These are phyloP conservation scores for Calameuta pallipes DNA, from an alignment of 2,888 invertebrate species.

Conservation along the genomic window DNA sequence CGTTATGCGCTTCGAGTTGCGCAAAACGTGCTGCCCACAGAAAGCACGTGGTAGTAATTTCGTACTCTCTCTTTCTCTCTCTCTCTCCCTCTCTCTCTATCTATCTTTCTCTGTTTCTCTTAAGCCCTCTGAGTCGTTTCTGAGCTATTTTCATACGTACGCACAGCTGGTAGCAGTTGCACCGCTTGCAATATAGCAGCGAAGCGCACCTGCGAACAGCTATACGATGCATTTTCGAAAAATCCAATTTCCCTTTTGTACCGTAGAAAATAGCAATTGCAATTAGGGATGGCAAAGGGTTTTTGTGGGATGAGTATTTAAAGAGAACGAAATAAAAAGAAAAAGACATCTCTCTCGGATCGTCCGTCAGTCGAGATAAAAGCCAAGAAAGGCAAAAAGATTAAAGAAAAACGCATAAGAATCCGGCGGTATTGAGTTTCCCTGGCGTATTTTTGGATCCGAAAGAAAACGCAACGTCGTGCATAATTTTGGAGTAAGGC, in stretches of 20 bases:
- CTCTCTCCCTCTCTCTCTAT: no score
- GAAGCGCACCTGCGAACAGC: not conserved
- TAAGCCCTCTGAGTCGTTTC: not conserved
- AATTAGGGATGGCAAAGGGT: not conserved
- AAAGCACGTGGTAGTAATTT: not conserved
- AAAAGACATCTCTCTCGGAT: not conserved
- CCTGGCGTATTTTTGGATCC: not conserved
- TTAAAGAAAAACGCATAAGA: not conserved
- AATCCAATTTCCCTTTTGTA: not conserved
- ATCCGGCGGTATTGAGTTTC: not conserved
- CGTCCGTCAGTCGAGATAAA: not conserved
- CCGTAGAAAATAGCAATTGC: not conserved
- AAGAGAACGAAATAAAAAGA: not conserved
- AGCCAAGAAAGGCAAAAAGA: not conserved
- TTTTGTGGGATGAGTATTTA: not conserved
- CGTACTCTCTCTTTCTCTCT: not conserved
- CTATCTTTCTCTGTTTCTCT: not conserved
- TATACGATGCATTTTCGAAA: not conserved
- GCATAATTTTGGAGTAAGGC: not conserved
- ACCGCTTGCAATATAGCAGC: not conserved
- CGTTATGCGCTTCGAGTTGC: not conserved
- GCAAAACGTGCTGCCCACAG: not conserved
- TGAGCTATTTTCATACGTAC: not conserved
- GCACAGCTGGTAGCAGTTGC: not conserved
- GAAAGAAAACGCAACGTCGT: not conserved